Evolutionary conservation across 2,888 invertebrate species (phyloP).

Genomic region (Syritta pipiens): DNA sequence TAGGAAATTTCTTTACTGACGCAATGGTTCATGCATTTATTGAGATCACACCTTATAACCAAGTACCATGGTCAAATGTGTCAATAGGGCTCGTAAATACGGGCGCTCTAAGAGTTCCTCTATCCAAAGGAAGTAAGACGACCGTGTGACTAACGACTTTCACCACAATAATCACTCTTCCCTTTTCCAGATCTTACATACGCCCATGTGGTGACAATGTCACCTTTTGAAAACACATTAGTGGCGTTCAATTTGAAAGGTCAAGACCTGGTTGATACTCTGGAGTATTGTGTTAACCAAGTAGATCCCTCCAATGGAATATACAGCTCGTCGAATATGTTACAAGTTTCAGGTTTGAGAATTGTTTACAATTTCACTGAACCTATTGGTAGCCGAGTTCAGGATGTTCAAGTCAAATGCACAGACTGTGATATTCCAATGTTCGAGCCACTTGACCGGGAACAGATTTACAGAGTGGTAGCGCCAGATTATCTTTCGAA

Average conservation of each 20-base stretch:
- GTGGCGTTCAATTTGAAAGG: conserved; percentile 87
- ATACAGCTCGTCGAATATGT: conserved; percentile 70
- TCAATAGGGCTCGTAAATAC: conserved; percentile 85
- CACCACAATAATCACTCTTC: background rate
- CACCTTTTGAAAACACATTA: conserved; percentile 89
- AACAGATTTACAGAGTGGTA: conserved; percentile 83
- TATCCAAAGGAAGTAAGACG: conserved; percentile 82
- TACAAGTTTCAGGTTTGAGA: conserved; percentile 82
- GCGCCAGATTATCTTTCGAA: conserved; percentile 82
- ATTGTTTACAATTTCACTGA: conserved; percentile 82
- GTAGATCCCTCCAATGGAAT: conserved; percentile 72
- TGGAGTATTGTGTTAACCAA: conserved; percentile 81
- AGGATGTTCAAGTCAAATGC: conserved; percentile 78
- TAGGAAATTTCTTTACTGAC: conserved; percentile 87
- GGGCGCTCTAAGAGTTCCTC: conserved; percentile 86
- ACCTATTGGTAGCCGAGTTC: conserved; percentile 82
- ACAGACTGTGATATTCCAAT: conserved; percentile 80
- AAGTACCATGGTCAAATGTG: conserved; percentile 83
- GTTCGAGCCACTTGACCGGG: conserved; percentile 82
- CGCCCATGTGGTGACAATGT: conserved; percentile 84
- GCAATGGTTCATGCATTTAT: conserved; percentile 82
- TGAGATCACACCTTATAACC: conserved; percentile 74
- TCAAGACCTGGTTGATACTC: conserved; percentile 82
- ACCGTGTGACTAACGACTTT: too few relatives aligned
- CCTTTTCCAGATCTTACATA: conserved; percentile 84